Conservation (phyloP, 2,797 vertebrate genomes). For the Anableps anableps region DNA sequence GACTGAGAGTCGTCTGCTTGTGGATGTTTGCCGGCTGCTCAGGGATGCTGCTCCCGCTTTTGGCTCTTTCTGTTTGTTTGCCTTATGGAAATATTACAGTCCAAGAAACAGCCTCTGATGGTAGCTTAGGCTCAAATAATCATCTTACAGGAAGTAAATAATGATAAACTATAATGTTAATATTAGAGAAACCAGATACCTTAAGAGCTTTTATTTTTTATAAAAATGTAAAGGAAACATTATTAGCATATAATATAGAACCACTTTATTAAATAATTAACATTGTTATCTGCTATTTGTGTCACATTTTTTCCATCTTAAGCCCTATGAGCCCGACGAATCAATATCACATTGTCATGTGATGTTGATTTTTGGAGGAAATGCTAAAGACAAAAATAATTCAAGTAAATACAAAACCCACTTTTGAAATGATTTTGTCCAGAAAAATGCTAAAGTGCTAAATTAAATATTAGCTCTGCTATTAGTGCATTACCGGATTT, state of each 20-base stretch:
- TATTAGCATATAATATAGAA: not conserved
- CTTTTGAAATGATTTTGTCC: no score
- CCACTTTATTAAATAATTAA: not conserved
- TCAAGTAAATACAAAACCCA: no score
- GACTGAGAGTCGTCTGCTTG: constrained; percentile 69
- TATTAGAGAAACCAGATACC: not conserved
- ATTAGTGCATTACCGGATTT: no score
- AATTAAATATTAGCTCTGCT: no score
- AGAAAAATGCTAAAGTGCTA: no score
- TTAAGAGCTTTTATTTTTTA: not conserved
- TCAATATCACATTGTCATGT: no score
- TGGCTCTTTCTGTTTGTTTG: constrained; percentile 23
- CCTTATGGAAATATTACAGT: constrained; percentile 28
- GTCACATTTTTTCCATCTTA: not conserved
- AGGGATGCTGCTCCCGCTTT: constrained; percentile 31
- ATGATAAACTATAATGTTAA: not conserved
- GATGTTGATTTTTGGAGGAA: no score
- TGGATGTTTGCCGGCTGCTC: constrained; percentile 44
- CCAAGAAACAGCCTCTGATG: not conserved
- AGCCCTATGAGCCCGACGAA: not conserved
- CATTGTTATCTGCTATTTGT: not conserved
- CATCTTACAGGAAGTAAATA: constrained; percentile 1
- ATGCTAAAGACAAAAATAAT: no score
- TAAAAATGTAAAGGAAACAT: not conserved
- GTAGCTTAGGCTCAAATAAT: not conserved